Evolutionary conservation across 2,888 invertebrate genomes (phyloP).

Genomic region (Eilema sororculum): DNA sequence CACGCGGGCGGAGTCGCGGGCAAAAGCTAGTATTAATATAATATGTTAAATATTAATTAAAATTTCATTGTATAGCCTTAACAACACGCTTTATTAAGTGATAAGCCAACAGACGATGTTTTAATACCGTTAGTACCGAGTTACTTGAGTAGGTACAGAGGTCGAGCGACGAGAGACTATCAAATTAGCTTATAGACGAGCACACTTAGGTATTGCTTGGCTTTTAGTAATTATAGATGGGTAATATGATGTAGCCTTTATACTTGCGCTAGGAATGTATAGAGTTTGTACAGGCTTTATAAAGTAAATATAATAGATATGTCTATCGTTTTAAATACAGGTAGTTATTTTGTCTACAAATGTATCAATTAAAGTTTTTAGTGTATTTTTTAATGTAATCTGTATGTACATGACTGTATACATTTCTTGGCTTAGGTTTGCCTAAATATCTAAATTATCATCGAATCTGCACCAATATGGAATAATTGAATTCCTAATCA

Average conservation of each 20-base stretch:
- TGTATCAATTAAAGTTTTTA: no score
- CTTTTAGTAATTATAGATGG: slow-evolving; percentile 8
- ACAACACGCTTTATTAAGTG: background rate
- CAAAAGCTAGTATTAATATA: no score
- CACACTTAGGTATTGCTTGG: slow-evolving; percentile 5
- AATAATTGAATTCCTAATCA: background rate
- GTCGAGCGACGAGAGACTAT: slow-evolving; percentile 6
- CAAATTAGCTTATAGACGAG: slow-evolving; percentile 16
- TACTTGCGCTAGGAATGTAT: background rate
- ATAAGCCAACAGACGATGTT: slow-evolving; percentile 14
- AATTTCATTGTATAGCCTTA: background rate
- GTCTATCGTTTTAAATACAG: no score
- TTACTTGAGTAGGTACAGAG: background rate
- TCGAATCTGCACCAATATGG: background rate
- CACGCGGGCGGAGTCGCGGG: no score
- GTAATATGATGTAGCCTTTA: background rate
- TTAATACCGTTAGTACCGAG: slow-evolving; percentile 3
- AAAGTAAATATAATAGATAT: no score
- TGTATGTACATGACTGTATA: background rate
- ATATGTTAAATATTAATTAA: background rate
- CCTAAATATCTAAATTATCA: background rate
- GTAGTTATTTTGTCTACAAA: no score
- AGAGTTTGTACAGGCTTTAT: background rate
- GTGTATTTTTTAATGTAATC: no score
- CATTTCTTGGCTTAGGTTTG: background rate